Conservation (phyloP, 2,888 invertebrate species). For the Schrankia costaestrigalis region DNA sequence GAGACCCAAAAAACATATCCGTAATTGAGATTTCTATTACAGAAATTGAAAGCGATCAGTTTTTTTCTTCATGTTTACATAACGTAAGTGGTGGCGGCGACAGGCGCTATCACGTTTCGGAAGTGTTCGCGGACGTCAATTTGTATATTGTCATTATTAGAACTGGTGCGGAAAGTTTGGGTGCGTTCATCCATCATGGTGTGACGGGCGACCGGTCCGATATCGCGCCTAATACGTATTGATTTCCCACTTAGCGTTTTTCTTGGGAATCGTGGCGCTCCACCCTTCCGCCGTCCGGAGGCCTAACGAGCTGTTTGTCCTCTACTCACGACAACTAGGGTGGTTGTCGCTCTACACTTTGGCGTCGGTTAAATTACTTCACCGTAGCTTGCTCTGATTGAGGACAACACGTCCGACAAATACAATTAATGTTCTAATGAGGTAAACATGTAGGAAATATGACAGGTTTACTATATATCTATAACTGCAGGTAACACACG, state of each 20-base stretch:
- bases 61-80: slow-evolving; percentile 73
- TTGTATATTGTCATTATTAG: slow-evolving; percentile 81
- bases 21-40: slow-evolving; percentile 80
- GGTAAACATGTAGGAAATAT: no score
- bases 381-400: slow-evolving; percentile 17
- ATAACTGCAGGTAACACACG: no score
- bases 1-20: slow-evolving; percentile 74
- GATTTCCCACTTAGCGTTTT: slow-evolving; percentile 81
- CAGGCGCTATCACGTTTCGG: slow-evolving; percentile 73
- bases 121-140: slow-evolving; percentile 75
- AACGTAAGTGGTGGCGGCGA: slow-evolving; percentile 67
- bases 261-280: slow-evolving; percentile 75
- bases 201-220: slow-evolving; percentile 75
- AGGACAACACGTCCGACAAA: slow-evolving; percentile 16
- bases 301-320: slow-evolving; percentile 80
- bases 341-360: slow-evolving; percentile 44
- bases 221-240: slow-evolving; percentile 80
- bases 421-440: slow-evolving; percentile 7
- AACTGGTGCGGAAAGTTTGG: slow-evolving; percentile 73
- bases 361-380: slow-evolving; percentile 20
- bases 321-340: slow-evolving; percentile 63
- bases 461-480: no score
- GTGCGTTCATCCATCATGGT: slow-evolving; percentile 77
- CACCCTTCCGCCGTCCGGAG: slow-evolving; percentile 74
- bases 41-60: slow-evolving; percentile 73